phyloP scores from a whole-genome alignment of 2,113 vertebrate species.

The Nyctereutes procyonoides region DNA sequence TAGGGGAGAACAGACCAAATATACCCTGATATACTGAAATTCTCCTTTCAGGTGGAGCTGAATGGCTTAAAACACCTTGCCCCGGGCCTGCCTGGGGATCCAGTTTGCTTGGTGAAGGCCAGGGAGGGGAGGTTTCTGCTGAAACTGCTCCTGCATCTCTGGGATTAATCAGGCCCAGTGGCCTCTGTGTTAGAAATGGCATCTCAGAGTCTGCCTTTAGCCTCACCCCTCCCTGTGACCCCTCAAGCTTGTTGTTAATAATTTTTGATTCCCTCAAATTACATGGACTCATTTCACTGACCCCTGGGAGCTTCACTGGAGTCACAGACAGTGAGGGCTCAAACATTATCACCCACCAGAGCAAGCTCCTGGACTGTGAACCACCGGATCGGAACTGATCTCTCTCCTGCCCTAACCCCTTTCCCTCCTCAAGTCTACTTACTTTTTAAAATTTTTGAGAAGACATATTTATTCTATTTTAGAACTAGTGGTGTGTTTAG shows the following conservation, averaged over 20 bases:
- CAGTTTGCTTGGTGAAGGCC: not conserved
- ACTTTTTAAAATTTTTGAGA: not conserved
- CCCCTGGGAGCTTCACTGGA: not conserved
- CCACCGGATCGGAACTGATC: not conserved
- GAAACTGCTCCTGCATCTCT: not conserved
- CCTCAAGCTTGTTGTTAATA: not conserved
- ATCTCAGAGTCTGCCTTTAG: not conserved
- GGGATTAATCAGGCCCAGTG: not conserved
- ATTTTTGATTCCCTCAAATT: not conserved
- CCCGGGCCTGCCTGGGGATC: not conserved
- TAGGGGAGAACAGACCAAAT: not conserved
- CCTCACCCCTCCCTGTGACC: not conserved
- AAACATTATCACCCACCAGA: not conserved
- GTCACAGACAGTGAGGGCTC: not conserved
- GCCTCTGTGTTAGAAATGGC: not conserved
- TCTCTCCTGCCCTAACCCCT: not conserved
- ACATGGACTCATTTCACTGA: not conserved
- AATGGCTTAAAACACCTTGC: not conserved
- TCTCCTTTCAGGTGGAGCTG: not conserved
- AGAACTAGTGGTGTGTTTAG: not conserved
- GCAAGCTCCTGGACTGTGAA: not conserved
- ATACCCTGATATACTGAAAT: not conserved
- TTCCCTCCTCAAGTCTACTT: not conserved
- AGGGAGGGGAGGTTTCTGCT: not conserved
- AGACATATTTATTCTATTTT: not conserved